Conservation (phyloP, 2,888 invertebrate species). For the Cylloceria caligata region DNA sequence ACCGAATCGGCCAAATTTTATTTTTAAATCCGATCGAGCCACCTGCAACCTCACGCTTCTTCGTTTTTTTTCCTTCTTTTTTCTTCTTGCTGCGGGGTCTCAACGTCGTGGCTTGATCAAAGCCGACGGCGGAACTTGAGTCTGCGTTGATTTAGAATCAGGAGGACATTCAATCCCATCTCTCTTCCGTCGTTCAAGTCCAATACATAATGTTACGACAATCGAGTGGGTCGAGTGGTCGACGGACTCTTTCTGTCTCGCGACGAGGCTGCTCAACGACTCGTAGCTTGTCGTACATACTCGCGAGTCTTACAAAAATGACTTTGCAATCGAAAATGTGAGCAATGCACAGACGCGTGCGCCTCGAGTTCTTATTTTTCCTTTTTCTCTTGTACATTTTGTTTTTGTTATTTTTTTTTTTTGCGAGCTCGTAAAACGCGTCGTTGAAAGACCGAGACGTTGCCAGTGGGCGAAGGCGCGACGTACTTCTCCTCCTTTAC, state of each 20-base stretch:
- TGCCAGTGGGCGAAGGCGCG: conserved; percentile 59
- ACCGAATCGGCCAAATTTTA: conserved; percentile 50
- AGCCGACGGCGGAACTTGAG: not conserved
- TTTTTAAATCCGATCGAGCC: conserved; percentile 48
- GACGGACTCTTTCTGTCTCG: not conserved
- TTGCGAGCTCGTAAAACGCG: conserved; percentile 61
- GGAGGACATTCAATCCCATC: not conserved
- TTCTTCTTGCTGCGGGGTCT: too few relatives aligned
- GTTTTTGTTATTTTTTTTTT: conserved; percentile 50
- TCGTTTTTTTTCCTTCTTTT: conserved; percentile 2
- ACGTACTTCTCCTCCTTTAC: conserved; percentile 53
- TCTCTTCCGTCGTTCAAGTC: not conserved
- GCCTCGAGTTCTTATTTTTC: conserved; percentile 15
- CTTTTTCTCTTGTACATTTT: conserved; percentile 42
- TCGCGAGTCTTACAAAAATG: conserved; percentile 14
- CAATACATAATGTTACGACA: conserved; percentile 28
- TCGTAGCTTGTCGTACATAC: conserved; percentile 32
- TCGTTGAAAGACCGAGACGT: conserved; percentile 44
- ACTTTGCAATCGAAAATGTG: conserved; percentile 12
- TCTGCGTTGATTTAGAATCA: conserved; percentile 7
- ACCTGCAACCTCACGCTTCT: conserved; percentile 19
- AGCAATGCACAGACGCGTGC: conserved; percentile 40
- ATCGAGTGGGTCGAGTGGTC: conserved; percentile 48
- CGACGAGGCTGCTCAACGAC: conserved; percentile 5
- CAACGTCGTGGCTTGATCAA: not conserved